Percentiles rank a stretch among this genome's conserved stretches.
phyloP scores from a whole-genome alignment of 2,888 invertebrate genomes.

The Drosophila birchii region DNA sequence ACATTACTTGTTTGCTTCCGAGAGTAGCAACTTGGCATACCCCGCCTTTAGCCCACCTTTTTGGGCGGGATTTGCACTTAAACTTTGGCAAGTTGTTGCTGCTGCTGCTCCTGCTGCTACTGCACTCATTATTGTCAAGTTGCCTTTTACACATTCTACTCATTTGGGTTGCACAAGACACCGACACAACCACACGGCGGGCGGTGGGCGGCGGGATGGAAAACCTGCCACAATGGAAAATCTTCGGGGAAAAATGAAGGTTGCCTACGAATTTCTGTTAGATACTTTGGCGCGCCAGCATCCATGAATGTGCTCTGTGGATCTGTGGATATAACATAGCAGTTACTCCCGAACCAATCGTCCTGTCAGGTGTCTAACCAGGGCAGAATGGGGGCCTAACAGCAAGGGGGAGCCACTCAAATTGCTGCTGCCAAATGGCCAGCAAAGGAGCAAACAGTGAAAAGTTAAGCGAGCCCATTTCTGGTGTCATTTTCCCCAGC shows the following conservation, averaged over 20 bases:
- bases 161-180: conserved; percentile 47
- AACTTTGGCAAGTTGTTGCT: conserved; percentile 42
- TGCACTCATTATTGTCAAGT: conserved; percentile 61
- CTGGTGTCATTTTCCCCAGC: conserved; percentile 42
- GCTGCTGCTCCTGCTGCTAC: conserved; percentile 16
- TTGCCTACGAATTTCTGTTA: conserved; percentile 5
- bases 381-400: neutral
- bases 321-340: conserved; percentile 17
- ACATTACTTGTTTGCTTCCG: conserved; percentile 49
- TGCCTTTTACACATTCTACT: conserved; percentile 57
- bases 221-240: conserved; percentile 29
- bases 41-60: conserved; percentile 7
- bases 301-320: conserved; percentile 12
- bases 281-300: conserved; percentile 25
- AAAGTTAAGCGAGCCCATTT: conserved; percentile 70
- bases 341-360: conserved; percentile 15
- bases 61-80: conserved; percentile 37
- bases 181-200: conserved; percentile 16
- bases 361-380: conserved; percentile 33
- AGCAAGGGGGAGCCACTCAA: conserved; percentile 29
- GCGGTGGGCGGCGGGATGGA: neutral
- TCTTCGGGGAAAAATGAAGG: conserved; percentile 15
- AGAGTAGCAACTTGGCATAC: conserved; percentile 25
- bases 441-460: conserved; percentile 51
- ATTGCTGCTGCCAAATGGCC: conserved; percentile 48